Evolutionary conservation across 2,113 vertebrate genomes (phyloP).

Genomic region (human (Homo sapiens)): GRCh38 chr16:4181501-4182000

Average conservation of each 20-base stretch:
- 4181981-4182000: background rate
- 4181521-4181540: background rate
- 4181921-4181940: background rate
- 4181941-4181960: background rate
- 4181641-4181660: background rate
- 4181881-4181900: background rate
- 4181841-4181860: background rate
- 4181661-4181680: background rate
- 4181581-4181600: background rate
- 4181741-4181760: background rate
- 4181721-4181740: background rate
- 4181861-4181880: background rate
- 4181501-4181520: background rate
- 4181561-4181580: background rate
- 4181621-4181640: background rate
- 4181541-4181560: background rate
- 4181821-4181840: background rate
- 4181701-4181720: background rate
- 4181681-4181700: background rate
- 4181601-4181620: background rate
- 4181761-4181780: background rate
- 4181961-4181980: background rate
- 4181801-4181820: background rate
- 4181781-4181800: background rate
- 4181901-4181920: background rate